Base-by-base conservation (phyloP, 2,113 vertebrate genomes). In the Chaetops frenatus region DNA sequence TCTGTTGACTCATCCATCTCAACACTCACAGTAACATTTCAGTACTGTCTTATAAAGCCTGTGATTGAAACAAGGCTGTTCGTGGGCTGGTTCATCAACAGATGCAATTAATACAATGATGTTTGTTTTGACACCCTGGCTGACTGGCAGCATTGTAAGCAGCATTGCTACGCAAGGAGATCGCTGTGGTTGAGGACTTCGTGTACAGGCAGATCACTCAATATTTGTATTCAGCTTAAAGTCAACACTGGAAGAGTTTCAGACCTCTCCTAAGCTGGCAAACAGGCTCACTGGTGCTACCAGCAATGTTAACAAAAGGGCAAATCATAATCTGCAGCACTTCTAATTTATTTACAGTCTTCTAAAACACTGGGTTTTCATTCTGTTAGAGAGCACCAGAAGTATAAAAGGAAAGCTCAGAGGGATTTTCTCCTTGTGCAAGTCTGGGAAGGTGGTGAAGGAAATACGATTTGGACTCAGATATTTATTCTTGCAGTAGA, bases 401-500 rank as follows among this genome's bases (percentile, higher is more conserved):
- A 87, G 69, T 33, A 44, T 47, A 86, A 92, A 96, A 84, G 88
- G 76, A 82, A 73, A 61, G 58, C 18, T 95, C 65, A 29, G 71
- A 48, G 67, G 65, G 74, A 58, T 93, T 96, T 97, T 97, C 91
- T 97, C 96, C 96, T 96, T 82, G 51, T 84, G 97, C 12, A 33
- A 92, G 90, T 54, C 42, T 38, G 80, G 88, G 95, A 79, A 88
- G 79, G 77, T 77, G 90, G 70, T 94, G 91, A 97, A 97, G 97
- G 97, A 98, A 98, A 92, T 81, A 89, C 0, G 3, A 65, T 81
- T 81, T 95, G 86, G 94, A 73, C 81, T 96, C 88, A 84, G 96
- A 80, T 95, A 48, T 71, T 95, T 94, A 84, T 95, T 97, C 96
- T 96, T 96, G 69, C 29, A 81, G 92, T 62, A 96, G 97, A 97